Base-by-base conservation (phyloP, 2,888 invertebrate species). In the Orthosia incerta region DNA sequence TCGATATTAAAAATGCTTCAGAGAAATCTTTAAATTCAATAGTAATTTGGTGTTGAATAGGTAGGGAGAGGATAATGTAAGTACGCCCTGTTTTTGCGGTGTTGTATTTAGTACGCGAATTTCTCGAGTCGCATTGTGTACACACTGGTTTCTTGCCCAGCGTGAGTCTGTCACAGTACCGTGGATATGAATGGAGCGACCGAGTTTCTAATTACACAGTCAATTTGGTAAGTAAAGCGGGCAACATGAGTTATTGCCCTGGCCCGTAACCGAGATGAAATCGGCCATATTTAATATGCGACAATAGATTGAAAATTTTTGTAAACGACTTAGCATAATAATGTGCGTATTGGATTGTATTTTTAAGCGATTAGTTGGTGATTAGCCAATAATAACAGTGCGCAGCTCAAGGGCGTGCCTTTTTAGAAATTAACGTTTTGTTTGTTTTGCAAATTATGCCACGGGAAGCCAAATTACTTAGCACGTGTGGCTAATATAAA, bases 11-110 rank as follows among this genome's bases (percentile, higher is more conserved):
- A 94, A 94, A 94, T 93, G 91, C 93, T 94, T 93, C 91, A 92
- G 93, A 91, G 92, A 93, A 93, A 92, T 93, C 95, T 94, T 95
- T 94, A 95, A 94, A 95, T 95, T 95, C 95, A 95, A 95, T 95
- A 94, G 95, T 94, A 94, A 95, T 95, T 95, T 95, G 91, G 93
- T 88, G 87, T 85, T 92, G 93, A 94, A 93, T 91, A 91, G 91
- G 89, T 91, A 92, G 95, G 95, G 94, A 91, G 94, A 91, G 93
- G 91, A 93, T 93, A 94, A 94, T 93, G 90, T 92, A 89, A 83
- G 89, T 91, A 93, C 93, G 93, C 95, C 95, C 94, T 94, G 93
- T 94, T 95, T 94, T 94, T 95, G 95, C 94, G 95, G 95, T 95
- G 94, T 94, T 94, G 94, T 95, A 95, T 94, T 89, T 94, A 94